These are phyloP conservation scores for Labeo catla DNA, from an alignment of 2,113 vertebrate species.

Conservation along the genomic window DNA sequence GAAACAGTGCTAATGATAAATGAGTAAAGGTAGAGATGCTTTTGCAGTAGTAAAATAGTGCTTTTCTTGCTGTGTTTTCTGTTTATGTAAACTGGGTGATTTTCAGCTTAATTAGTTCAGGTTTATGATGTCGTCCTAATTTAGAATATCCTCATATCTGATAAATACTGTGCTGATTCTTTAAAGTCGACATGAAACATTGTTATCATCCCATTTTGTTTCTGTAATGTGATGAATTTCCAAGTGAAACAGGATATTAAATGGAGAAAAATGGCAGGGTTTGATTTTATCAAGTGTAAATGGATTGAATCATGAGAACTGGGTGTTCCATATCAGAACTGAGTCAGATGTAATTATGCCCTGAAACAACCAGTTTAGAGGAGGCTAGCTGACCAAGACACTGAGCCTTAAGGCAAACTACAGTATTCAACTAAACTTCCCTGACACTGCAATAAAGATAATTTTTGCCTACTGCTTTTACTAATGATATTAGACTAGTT, in stretches of 20 bases:
- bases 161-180: background rate
- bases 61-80: background rate
- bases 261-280: background rate
- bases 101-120: background rate
- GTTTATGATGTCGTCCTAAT: background rate
- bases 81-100: background rate
- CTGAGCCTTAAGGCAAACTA: background rate
- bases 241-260: slow-evolving; percentile 18
- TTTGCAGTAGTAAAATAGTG: background rate
- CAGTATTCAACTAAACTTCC: background rate
- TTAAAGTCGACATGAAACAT: background rate
- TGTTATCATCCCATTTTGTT: background rate
- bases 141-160: background rate
- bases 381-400: slow-evolving; percentile 15
- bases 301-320: background rate
- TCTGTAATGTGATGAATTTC: slow-evolving; percentile 6
- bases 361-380: slow-evolving; percentile 6
- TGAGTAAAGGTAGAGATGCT: background rate
- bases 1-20: background rate
- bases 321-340: background rate
- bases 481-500: background rate
- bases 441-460: background rate
- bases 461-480: background rate
- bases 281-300: slow-evolving; percentile 16
- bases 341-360: slow-evolving; percentile 3